Conservation (phyloP, 2,797 vertebrate species). For the Simalia tracyae region DNA sequence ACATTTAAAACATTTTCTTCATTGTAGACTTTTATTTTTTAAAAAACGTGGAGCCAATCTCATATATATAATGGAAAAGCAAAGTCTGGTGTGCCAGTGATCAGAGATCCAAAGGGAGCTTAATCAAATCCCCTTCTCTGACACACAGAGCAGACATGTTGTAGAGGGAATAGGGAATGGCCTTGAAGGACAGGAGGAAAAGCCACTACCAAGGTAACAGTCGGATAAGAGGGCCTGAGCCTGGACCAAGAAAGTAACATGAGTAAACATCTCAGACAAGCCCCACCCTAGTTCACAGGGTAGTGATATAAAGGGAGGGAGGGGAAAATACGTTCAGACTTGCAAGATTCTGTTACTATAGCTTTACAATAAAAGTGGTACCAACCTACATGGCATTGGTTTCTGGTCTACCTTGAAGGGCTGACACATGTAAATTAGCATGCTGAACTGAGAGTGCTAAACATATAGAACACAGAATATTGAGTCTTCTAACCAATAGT, state of each 20-base stretch:
- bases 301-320: background rate
- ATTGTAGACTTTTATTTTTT: background rate
- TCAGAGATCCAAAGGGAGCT: background rate
- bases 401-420: background rate
- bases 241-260: background rate
- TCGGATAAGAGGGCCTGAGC: background rate
- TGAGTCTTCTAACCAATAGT: background rate
- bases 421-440: background rate
- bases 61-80: background rate
- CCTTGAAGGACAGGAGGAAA: background rate
- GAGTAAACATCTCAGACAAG: background rate
- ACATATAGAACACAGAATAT: background rate
- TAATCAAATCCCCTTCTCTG: background rate
- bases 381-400: background rate
- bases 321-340: background rate
- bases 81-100: background rate
- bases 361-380: background rate
- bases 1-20: background rate
- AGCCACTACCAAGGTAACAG: background rate
- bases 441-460: background rate
- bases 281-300: background rate
- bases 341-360: background rate
- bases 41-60: background rate
- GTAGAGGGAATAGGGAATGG: background rate
- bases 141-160: background rate